A percentile compares a stretch with the other conserved stretches of the same genome.
Conservation (phyloP, 2,888 invertebrate genomes). For the Cantharis rufa region DNA sequence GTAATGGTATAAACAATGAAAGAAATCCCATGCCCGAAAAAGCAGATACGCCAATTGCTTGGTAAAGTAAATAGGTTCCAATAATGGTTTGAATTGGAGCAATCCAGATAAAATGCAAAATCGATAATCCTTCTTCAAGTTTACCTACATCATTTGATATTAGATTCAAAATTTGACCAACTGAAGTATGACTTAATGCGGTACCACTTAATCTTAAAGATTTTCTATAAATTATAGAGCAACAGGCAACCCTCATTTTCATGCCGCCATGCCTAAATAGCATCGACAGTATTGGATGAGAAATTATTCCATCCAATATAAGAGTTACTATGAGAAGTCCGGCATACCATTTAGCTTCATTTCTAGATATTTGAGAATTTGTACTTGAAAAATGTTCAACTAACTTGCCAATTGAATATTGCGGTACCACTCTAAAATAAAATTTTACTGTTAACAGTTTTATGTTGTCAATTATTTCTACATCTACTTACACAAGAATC, state of each 20-base stretch:
- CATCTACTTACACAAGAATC: conserved; percentile 48
- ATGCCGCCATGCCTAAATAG: conserved; percentile 81
- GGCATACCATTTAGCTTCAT: conserved; percentile 77
- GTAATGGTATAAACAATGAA: conserved; percentile 51
- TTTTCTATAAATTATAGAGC: conserved; percentile 83
- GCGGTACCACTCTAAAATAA: conserved; percentile 47
- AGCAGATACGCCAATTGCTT: conserved; percentile 54
- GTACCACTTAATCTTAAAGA: conserved; percentile 54
- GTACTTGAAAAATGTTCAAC: conserved; percentile 64
- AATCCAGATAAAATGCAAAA: conserved; percentile 83
- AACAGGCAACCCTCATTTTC: conserved; percentile 82
- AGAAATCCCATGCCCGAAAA: conserved; percentile 56
- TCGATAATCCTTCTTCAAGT: conserved; percentile 87
- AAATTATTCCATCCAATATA: conserved; percentile 43
- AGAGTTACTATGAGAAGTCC: conserved; percentile 63
- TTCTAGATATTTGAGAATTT: conserved; percentile 43
- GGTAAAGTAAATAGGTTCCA: conserved; percentile 61
- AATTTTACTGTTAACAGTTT: not conserved
- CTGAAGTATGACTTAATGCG: conserved; percentile 65
- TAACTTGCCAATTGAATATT: conserved; percentile 64
- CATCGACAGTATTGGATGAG: conserved; percentile 88
- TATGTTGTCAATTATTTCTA: not conserved
- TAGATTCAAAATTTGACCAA: conserved; percentile 56
- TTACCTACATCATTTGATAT: conserved; percentile 72
- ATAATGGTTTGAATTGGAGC: conserved; percentile 66